A percentile compares a stretch with the other conserved stretches of the same genome.
These are phyloP conservation scores for Parnassius orleans DNA, from an alignment of 2,888 invertebrate species.

Conservation along the genomic window DNA sequence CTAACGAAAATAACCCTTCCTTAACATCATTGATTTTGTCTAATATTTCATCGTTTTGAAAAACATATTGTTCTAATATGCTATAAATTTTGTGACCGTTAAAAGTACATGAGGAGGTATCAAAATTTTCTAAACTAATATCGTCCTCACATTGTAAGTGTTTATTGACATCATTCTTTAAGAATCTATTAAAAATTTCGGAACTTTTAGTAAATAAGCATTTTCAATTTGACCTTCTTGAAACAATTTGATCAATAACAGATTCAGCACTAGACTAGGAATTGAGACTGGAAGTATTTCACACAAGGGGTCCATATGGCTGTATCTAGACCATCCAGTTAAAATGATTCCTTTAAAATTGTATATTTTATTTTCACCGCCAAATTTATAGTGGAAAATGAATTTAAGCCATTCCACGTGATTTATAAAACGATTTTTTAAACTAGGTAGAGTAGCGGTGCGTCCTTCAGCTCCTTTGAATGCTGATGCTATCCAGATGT, in stretches of 20 bases:
- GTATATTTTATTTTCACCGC: conserved; percentile 41
- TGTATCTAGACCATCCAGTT: conserved; percentile 88
- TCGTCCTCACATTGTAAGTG: conserved; percentile 37
- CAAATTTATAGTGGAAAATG: conserved; percentile 72
- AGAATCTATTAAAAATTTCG: conserved; percentile 35
- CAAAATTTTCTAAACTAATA: conserved; percentile 30
- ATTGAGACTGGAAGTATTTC: conserved; percentile 83
- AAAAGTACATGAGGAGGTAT: conserved; percentile 41
- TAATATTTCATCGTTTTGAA: conserved; percentile 29
- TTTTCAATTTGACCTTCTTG: conserved; percentile 37
- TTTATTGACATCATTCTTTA: conserved; percentile 36
- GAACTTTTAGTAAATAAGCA: conserved; percentile 19
- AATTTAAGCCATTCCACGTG: conserved; percentile 86
- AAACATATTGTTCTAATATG: conserved; percentile 32
- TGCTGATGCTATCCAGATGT: conserved; percentile 90
- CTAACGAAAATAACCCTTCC: conserved; percentile 33
- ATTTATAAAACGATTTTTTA: conserved; percentile 85
- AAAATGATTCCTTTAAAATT: conserved; percentile 84
- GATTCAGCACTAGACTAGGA: conserved; percentile 82
- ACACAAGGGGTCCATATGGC: conserved; percentile 83
- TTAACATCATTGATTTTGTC: conserved; percentile 30
- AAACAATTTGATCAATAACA: conserved; percentile 69
- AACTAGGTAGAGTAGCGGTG: conserved; percentile 74
- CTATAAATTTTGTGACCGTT: conserved; percentile 39
- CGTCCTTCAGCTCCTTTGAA: conserved; percentile 88